Percentiles rank a stretch among this genome's conserved stretches.
Conservation (phyloP, 23 tunicate genomes). For the Corella eumyota region DNA sequence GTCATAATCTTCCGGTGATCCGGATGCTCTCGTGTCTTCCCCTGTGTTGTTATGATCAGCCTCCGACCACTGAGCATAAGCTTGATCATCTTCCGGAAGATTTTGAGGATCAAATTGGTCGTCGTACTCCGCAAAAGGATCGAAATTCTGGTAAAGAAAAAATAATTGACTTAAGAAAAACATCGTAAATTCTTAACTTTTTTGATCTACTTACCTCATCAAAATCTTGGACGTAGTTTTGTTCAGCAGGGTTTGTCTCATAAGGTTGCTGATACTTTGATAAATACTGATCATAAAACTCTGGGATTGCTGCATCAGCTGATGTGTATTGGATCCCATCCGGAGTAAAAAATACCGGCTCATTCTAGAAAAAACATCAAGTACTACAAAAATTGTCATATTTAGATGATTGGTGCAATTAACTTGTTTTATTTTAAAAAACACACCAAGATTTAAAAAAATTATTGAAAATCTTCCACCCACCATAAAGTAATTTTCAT, state of each 20-base stretch:
- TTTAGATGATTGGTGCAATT: too few species aligned
- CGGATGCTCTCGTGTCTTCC: slow-evolving; percentile 6
- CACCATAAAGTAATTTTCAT: slow-evolving; percentile 28
- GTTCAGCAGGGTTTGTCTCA: too few species aligned
- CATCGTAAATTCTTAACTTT: neutral
- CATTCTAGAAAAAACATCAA: slow-evolving; percentile 20
- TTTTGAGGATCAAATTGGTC: neutral
- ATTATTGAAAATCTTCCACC: neutral
- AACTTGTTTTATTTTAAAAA: too few species aligned
- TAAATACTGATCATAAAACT: slow-evolving; percentile 49
- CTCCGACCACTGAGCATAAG: slow-evolving; percentile 15
- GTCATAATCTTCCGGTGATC: slow-evolving; percentile 40
- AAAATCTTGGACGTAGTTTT: too few species aligned
- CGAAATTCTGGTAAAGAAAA: neutral
- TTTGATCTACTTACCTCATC: neutral
- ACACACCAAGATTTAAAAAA: too few species aligned
- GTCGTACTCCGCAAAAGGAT: neutral
- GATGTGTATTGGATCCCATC: slow-evolving; percentile 64
- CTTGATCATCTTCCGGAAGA: neutral
- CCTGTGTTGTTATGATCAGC: slow-evolving; percentile 11
- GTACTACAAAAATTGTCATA: too few species aligned
- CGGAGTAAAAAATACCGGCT: slow-evolving; percentile 63
- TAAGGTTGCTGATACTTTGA: too few species aligned
- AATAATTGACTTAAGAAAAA: neutral
- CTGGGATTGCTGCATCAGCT: slow-evolving; percentile 72